Base-by-base conservation (phyloP, 2,113 vertebrate genomes). In the Percina caprodes region DNA sequence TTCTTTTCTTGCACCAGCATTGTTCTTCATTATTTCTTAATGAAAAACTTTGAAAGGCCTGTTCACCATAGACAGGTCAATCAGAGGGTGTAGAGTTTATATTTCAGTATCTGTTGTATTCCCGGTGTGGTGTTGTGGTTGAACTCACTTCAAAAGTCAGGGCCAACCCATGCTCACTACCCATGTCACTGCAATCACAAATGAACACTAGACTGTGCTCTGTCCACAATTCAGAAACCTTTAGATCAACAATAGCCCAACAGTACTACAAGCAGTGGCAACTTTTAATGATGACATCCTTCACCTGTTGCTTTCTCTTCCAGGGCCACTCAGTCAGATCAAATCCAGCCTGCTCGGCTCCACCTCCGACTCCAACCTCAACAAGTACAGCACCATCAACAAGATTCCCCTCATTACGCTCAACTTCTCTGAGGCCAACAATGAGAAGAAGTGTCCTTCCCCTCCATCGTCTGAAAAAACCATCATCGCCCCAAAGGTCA, bases 381-480 rank as follows among this genome's bases (percentile, higher is more conserved):
- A 97, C 94, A 98, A 96, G 94, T 99, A 99, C 95, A 99, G 96
- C 95, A 97, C 98, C 91, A 99, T 99, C 95, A 99, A 98, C 96
- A 99, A 97, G 95, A 99, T 99, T 82, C 98, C 98, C 62, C 97
- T 99, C 69, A 98, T 99, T 90, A 98, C 98, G 10, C 94, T 99
- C 89, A 99, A 99, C 94, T 99, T 99, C 96, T 98, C 98, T 9
- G 98, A 99, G 90, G 94, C 95, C 92, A 99, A 96, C 96, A 96
- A 94, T 74, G 97, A 99, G 86, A 99, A 97, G 95, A 98, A 97
- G 89, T 96, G 95, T 62, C 95, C 97, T 77, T 99, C 98, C 14
- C 96, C 97, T 48, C 96, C 98, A 19, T 97, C 97, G 74, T 99
- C 98, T 0, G 98, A 99, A 91, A 99, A 99, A 95, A 97, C 98